These are phyloP conservation scores for Heloderma charlesbogerti DNA, from an alignment of 2,113 vertebrate genomes.

Conservation along the genomic window DNA sequence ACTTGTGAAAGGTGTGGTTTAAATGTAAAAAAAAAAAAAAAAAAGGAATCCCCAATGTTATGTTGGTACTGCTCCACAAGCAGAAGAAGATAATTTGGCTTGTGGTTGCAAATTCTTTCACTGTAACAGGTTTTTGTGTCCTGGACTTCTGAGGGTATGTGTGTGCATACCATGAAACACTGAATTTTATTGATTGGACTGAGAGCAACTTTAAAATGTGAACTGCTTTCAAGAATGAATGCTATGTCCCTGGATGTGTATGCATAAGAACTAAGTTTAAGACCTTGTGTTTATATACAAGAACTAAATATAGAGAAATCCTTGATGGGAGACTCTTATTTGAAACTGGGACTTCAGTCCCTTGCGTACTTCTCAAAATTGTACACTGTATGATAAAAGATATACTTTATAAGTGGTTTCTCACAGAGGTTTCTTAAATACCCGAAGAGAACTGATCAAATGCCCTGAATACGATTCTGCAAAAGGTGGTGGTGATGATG, in stretches of 20 bases:
- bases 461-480: neutral
- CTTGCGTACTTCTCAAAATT: constrained; percentile 18
- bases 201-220: neutral
- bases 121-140: neutral
- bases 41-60: neutral
- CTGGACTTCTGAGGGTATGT: neutral
- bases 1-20: no score
- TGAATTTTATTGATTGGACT: neutral
- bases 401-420: neutral
- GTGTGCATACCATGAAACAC: neutral
- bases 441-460: neutral
- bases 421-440: constrained; percentile 1
- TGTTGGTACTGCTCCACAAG: neutral
- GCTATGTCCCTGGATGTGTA: neutral
- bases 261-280: neutral
- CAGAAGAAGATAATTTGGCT: neutral
- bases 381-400: neutral
- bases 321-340: neutral
- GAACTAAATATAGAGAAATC: constrained; percentile 9
- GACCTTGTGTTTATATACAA: neutral
- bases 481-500: neutral
- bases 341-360: neutral
- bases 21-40: no score
- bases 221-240: neutral
- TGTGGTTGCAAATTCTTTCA: neutral